These are phyloP conservation scores for Phalloptychus januarius DNA, from an alignment of 2,797 vertebrate genomes.

Conservation along the genomic window DNA sequence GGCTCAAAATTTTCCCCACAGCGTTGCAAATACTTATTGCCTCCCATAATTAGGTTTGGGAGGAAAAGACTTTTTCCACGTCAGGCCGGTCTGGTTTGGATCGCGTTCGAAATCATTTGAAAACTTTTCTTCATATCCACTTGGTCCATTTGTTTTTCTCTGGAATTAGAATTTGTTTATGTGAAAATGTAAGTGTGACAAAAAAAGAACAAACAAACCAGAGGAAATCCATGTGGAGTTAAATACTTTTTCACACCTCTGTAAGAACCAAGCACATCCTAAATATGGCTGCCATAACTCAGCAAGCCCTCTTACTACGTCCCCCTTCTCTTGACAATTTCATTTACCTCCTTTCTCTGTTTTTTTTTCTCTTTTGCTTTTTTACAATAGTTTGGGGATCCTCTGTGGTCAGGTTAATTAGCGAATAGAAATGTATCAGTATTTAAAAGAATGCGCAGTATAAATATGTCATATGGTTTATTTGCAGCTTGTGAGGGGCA, in stretches of 20 bases:
- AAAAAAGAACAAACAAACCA: neutral
- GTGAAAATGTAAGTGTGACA: neutral
- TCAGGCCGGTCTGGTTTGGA: neutral
- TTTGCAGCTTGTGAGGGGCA: neutral
- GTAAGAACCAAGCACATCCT: constrained; percentile 54
- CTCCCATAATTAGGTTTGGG: neutral
- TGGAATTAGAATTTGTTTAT: neutral
- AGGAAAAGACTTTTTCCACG: neutral
- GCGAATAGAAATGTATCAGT: neutral
- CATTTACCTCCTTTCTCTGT: constrained; percentile 42
- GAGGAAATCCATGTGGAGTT: neutral
- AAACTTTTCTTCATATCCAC: neutral
- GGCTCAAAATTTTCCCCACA: neutral
- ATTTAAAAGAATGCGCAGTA: neutral
- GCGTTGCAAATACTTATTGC: neutral
- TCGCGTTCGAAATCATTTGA: neutral
- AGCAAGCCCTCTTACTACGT: constrained; percentile 54
- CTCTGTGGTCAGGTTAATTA: constrained; percentile 21
- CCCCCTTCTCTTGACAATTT: constrained; percentile 53
- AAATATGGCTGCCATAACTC: constrained; percentile 68
- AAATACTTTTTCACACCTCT: neutral
- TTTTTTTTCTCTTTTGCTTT: constrained; percentile 32
- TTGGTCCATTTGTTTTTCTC: neutral
- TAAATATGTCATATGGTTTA: neutral
- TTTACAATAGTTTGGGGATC: constrained; percentile 25